Evolutionary conservation across 2,797 vertebrate species (phyloP).

Genomic region (Ctenopoma kingsleyae): DNA sequence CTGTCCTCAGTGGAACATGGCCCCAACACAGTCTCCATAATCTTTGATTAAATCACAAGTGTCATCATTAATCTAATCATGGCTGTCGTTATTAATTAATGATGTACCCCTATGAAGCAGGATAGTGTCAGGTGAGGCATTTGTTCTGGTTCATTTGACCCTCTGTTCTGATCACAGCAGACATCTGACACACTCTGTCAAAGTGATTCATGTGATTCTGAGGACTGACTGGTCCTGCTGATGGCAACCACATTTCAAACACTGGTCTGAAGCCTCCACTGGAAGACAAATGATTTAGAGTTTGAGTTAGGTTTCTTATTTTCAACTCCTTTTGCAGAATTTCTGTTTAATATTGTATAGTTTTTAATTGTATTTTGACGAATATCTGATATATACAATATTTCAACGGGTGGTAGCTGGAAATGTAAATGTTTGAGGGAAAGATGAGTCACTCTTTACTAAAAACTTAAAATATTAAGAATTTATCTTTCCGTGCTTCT

Average conservation of each 20-base stretch:
- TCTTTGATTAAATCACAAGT: constrained; percentile 21
- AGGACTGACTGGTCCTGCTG: not conserved
- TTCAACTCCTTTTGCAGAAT: not conserved
- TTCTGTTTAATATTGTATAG: not conserved
- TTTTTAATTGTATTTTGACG: too few species aligned
- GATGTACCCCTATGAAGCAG: constrained; percentile 3
- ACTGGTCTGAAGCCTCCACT: not conserved
- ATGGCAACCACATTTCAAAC: not conserved
- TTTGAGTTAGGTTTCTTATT: constrained; percentile 1
- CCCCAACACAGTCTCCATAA: constrained; percentile 4
- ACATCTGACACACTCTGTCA: constrained; percentile 30
- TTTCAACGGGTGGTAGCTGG: too few species aligned
- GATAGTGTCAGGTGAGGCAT: constrained; percentile 37
- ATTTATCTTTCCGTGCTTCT: too few species aligned
- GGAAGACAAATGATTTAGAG: not conserved
- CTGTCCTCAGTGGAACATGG: not conserved
- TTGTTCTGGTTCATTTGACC: constrained; percentile 32
- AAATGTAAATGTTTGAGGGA: too few species aligned
- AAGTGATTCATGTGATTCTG: constrained; percentile 23
- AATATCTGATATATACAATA: too few species aligned
- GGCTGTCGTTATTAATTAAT: constrained; percentile 37
- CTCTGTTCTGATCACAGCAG: constrained; percentile 16
- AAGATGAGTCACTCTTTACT: too few species aligned
- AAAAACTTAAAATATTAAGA: too few species aligned
- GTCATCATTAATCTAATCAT: constrained; percentile 23